A percentile compares a stretch with the other conserved stretches of the same genome.
phyloP scores from a whole-genome alignment of 2,113 vertebrate species.

The Centrocercus urophasianus region DNA sequence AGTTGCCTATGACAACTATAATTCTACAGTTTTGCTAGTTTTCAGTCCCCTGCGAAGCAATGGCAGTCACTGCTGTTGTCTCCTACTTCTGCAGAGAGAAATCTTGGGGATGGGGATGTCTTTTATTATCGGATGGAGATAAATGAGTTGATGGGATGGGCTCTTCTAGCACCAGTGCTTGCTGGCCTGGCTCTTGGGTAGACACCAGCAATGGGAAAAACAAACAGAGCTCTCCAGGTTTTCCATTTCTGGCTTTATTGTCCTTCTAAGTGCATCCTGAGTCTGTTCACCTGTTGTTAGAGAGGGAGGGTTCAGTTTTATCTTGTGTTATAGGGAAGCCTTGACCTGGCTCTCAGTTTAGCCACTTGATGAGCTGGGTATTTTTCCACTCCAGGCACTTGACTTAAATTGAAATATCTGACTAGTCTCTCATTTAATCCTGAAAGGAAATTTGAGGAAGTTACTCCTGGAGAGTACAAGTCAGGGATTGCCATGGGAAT shows the following conservation, averaged over 20 bases:
- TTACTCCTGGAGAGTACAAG: not conserved
- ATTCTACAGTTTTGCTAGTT: not conserved
- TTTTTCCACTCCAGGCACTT: not conserved
- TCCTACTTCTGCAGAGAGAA: not conserved
- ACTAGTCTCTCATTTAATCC: not conserved
- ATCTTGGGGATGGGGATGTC: not conserved
- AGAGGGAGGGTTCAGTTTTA: not conserved
- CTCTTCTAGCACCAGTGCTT: not conserved
- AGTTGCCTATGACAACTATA: constrained; percentile 54
- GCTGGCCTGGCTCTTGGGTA: not conserved
- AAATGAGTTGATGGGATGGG: not conserved
- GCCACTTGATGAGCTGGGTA: not conserved
- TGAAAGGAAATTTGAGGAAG: constrained; percentile 31
- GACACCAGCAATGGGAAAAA: not conserved
- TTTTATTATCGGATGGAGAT: not conserved
- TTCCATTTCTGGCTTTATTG: not conserved
- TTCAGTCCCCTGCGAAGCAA: not conserved
- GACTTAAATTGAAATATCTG: constrained; percentile 2
- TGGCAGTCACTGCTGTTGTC: not conserved
- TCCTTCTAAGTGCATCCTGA: not conserved
- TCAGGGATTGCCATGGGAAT: not conserved
- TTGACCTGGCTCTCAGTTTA: not conserved
- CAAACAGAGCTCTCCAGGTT: not conserved
- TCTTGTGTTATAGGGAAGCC: not conserved
- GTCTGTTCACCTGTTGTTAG: not conserved